Evolutionary conservation across 2,797 vertebrate genomes (phyloP).

Genomic region (Ctenopoma multispine): DNA sequence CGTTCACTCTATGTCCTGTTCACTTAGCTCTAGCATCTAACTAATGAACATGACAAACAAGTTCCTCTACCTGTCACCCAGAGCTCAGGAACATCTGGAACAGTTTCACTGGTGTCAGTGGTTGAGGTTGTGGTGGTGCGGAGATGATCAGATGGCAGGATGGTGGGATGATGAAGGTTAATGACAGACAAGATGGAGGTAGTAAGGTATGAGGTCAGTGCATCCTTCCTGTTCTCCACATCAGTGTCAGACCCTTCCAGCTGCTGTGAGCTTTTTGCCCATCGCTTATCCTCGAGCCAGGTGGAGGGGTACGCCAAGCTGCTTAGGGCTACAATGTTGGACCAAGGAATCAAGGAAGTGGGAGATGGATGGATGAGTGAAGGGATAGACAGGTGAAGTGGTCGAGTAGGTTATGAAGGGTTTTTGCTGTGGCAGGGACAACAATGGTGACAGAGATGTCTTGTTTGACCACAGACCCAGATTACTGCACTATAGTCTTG

Average conservation of each 20-base stretch:
- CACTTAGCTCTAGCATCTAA: background rate
- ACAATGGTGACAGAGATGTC: background rate
- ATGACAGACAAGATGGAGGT: constrained; percentile 72
- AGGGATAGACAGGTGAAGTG: constrained; percentile 35
- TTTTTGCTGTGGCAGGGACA: background rate
- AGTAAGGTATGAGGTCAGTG: constrained; percentile 68
- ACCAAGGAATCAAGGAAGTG: constrained; percentile 44
- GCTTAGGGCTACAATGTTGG: constrained; percentile 68
- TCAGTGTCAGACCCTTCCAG: constrained; percentile 56
- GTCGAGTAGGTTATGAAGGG: constrained; percentile 22
- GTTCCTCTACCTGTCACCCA: constrained; percentile 76
- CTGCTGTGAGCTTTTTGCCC: constrained; percentile 52
- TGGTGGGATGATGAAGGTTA: constrained; percentile 63
- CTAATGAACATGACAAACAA: constrained; percentile 27
- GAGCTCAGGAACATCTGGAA: constrained; percentile 64
- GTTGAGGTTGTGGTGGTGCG: constrained; percentile 6
- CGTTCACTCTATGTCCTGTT: constrained; percentile 14
- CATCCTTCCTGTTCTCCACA: constrained; percentile 53
- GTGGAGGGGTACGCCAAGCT: constrained; percentile 60
- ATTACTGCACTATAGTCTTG: background rate
- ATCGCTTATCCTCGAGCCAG: constrained; percentile 38
- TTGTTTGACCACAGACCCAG: constrained; percentile 8
- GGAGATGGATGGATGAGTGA: constrained; percentile 41
- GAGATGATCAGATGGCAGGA: constrained; percentile 47
- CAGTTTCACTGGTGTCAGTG: constrained; percentile 46